Conservation (phyloP, 2,888 invertebrate genomes). For the Chouioia cunea region DNA sequence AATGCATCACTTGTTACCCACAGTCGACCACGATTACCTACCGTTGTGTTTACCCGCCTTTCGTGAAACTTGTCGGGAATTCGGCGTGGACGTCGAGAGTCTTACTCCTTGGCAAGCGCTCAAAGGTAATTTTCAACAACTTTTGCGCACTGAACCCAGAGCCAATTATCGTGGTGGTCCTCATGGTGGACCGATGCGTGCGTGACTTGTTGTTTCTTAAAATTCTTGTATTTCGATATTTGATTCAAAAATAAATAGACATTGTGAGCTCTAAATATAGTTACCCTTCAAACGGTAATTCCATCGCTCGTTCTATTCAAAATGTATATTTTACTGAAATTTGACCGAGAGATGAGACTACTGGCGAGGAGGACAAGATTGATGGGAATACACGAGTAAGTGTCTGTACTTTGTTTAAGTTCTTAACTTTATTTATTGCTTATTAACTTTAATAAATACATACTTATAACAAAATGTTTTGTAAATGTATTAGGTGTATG, state of each 20-base stretch:
- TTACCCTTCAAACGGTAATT: too few species aligned
- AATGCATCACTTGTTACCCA: conserved; percentile 85
- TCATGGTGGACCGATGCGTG: background rate
- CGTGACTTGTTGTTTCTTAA: too few species aligned
- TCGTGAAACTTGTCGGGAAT: conserved; percentile 76
- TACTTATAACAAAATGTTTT: conserved; percentile 54
- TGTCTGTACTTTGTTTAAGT: conserved; percentile 46
- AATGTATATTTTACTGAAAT: too few species aligned
- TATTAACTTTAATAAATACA: conserved; percentile 70
- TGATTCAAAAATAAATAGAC: too few species aligned
- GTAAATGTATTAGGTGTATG: conserved; percentile 20
- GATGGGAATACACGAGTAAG: too few species aligned
- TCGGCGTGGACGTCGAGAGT: conserved; percentile 69
- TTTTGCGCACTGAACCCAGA: conserved; percentile 69
- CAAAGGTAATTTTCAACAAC: conserved; percentile 77
- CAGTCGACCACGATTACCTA: conserved; percentile 81
- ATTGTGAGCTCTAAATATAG: too few species aligned
- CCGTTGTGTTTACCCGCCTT: conserved; percentile 76
- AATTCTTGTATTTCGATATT: too few species aligned
- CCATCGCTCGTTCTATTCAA: too few species aligned
- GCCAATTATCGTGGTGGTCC: conserved; percentile 14
- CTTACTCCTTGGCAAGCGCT: conserved; percentile 73
- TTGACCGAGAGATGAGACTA: too few species aligned
- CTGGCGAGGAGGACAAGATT: too few species aligned
- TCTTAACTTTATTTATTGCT: conserved; percentile 66